phyloP scores from a whole-genome alignment of 2,797 vertebrate species.

The Crocidura indochinensis region DNA sequence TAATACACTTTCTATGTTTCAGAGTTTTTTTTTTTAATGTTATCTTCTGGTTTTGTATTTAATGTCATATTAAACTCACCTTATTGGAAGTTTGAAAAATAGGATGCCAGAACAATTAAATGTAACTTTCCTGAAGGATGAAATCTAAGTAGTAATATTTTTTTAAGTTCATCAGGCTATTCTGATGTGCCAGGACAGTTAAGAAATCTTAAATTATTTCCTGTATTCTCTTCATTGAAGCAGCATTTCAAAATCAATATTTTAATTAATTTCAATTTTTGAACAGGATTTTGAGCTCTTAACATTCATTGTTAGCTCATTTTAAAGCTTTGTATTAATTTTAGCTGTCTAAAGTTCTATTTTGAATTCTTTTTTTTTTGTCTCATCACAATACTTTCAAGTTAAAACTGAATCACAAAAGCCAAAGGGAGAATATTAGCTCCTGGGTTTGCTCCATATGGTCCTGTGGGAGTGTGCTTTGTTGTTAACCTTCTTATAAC shows the following conservation, averaged over 20 bases:
- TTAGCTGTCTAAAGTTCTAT: slow-evolving; percentile 42
- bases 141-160: not conserved
- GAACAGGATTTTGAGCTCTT: slow-evolving; percentile 35
- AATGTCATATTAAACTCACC: not conserved
- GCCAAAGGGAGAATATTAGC: slow-evolving; percentile 59
- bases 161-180: slow-evolving; percentile 3
- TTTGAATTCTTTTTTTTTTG: slow-evolving; percentile 58
- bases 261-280: not conserved
- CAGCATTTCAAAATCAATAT: not conserved
- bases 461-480: slow-evolving; percentile 59
- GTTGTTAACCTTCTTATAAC: slow-evolving; percentile 51
- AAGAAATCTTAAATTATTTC: not conserved
- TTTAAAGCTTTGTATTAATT: too few relatives aligned
- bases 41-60: not conserved
- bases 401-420: slow-evolving; percentile 62
- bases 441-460: slow-evolving; percentile 31
- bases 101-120: not conserved
- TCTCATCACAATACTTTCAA: slow-evolving; percentile 15
- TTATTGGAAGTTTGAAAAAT: not conserved
- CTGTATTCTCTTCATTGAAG: not conserved
- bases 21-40: not conserved
- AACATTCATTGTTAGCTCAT: not conserved
- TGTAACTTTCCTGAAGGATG: not conserved
- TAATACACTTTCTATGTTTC: not conserved
- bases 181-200: not conserved